A percentile compares a stretch with the other conserved stretches of the same genome.
phyloP scores from a whole-genome alignment of 2,113 vertebrate genomes.

The Pangasianodon hypophthalmus region DNA sequence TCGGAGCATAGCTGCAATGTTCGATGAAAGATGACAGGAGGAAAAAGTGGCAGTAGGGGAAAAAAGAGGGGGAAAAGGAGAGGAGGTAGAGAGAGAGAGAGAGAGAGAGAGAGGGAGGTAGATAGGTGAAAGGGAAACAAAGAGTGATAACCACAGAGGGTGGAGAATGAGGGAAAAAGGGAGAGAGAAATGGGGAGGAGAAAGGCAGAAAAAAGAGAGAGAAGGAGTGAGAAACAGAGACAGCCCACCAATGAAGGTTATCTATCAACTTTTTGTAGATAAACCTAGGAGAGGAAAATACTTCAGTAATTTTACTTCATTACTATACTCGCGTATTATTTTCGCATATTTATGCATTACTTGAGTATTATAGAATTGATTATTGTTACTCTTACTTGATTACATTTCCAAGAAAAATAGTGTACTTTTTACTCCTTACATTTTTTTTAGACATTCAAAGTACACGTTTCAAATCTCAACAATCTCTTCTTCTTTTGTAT shows the following conservation, averaged over 20 bases:
- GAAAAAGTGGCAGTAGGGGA: conserved; percentile 14
- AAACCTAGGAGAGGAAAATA: background rate
- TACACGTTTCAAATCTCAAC: background rate
- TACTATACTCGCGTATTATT: background rate
- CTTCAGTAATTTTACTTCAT: background rate
- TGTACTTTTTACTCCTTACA: background rate
- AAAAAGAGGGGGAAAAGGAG: background rate
- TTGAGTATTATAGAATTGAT: background rate
- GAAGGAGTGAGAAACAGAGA: background rate
- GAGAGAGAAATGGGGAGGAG: conserved; percentile 1
- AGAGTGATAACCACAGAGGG: background rate
- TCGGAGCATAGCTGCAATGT: conserved; percentile 33
- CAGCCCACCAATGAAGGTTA: background rate
- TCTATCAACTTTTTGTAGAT: background rate
- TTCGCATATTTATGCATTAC: background rate
- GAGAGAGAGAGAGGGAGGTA: conserved; percentile 9
- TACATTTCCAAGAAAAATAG: background rate
- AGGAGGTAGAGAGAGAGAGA: background rate
- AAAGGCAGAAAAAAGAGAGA: background rate
- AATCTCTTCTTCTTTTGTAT: background rate
- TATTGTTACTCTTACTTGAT: background rate
- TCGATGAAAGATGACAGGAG: background rate
- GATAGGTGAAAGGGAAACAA: background rate
- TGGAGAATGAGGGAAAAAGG: background rate
- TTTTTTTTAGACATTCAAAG: background rate